Conservation (phyloP, 2,113 vertebrate species). For the Microcebus tavaratra region DNA sequence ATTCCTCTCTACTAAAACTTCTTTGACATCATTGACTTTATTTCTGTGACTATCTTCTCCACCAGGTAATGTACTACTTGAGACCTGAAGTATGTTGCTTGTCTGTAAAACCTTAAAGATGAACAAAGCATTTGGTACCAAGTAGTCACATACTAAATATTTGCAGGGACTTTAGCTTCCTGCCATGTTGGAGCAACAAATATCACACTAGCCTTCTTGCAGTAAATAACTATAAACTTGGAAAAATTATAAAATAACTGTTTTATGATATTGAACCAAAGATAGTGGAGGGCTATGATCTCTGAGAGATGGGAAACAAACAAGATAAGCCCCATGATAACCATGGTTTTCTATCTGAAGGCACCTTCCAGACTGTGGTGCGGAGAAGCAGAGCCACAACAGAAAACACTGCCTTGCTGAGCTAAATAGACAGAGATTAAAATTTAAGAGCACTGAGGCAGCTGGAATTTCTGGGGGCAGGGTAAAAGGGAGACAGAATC, state of each 20-base stretch:
- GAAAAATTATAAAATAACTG: background rate
- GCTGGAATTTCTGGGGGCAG: background rate
- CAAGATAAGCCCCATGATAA: background rate
- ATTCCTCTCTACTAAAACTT: background rate
- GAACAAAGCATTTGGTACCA: background rate
- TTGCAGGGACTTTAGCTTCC: background rate
- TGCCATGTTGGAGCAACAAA: background rate
- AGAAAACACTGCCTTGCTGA: background rate
- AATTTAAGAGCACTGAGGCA: background rate
- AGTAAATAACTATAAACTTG: background rate
- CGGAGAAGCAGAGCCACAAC: background rate
- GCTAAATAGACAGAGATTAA: background rate
- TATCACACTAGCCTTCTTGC: background rate
- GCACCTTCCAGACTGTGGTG: background rate
- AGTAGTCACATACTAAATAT: background rate
- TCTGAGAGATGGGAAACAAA: background rate
- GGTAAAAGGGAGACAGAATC: background rate
- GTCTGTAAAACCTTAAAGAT: background rate
- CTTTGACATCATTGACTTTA: background rate
- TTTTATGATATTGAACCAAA: slow-evolving; percentile 16
- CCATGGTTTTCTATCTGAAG: background rate
- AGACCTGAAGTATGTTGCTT: background rate
- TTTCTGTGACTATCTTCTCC: background rate
- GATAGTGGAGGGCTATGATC: background rate
- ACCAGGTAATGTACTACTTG: background rate